Conservation (phyloP, 2,797 vertebrate genomes). For the Tinamus major region DNA sequence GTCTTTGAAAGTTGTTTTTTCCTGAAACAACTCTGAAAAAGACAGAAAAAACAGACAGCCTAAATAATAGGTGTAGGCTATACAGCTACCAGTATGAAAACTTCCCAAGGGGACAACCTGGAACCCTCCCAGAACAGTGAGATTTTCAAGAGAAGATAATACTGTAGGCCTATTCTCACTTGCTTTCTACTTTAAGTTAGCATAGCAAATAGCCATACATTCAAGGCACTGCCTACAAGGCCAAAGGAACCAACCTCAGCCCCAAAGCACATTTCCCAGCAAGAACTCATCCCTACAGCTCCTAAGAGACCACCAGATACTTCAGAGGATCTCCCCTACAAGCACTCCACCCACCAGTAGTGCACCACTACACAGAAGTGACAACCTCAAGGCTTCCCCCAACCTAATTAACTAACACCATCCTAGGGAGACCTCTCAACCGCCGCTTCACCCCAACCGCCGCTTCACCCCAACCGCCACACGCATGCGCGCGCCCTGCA, state of each 20-base stretch:
- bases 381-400: not conserved
- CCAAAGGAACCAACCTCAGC: not conserved
- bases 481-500: not conserved
- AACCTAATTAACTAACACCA: no score
- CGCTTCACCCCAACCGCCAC: not conserved
- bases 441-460: no score
- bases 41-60: not conserved
- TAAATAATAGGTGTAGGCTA: not conserved
- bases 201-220: not conserved
- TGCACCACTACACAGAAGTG: no score
- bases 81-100: not conserved
- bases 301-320: no score
- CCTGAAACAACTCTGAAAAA: not conserved
- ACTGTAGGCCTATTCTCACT: not conserved
- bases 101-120: not conserved
- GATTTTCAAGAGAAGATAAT: not conserved
- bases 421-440: no score
- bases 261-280: accelerated
- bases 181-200: not conserved
- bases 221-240: not conserved
- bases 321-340: not conserved
- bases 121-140: not conserved
- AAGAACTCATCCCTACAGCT: not conserved
- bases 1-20: not conserved
- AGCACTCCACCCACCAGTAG: not conserved